These are phyloP conservation scores for Ophiodon elongatus DNA, from an alignment of 2,113 vertebrate genomes.

Conservation along the genomic window DNA sequence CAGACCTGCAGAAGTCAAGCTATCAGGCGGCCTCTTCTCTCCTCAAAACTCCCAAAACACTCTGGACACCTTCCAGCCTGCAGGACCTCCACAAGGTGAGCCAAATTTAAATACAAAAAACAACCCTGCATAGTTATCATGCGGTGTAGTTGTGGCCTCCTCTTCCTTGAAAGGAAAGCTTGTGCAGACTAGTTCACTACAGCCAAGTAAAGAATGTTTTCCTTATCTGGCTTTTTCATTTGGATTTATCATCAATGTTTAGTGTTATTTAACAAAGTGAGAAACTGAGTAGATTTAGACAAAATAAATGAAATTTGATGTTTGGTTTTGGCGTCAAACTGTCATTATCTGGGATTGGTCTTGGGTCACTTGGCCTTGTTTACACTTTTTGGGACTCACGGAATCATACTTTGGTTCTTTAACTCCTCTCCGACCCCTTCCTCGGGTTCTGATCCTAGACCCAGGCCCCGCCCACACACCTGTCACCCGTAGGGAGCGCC, in stretches of 20 bases:
- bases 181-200: background rate
- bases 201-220: background rate
- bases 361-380: background rate
- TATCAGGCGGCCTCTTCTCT: background rate
- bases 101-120: background rate
- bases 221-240: background rate
- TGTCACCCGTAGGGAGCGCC: slow-evolving; percentile 65
- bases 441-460: slow-evolving; percentile 24
- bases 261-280: background rate
- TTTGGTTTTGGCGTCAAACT: background rate
- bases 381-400: background rate
- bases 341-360: background rate
- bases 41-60: slow-evolving; percentile 15
- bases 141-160: background rate
- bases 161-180: background rate
- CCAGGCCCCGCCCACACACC: slow-evolving; percentile 42
- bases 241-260: background rate
- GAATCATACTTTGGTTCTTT: background rate
- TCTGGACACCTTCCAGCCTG: slow-evolving; percentile 10
- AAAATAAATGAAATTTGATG: background rate
- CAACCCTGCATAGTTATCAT: background rate
- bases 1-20: slow-evolving; percentile 45
- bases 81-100: slow-evolving; percentile 38
- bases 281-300: background rate
- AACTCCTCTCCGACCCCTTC: background rate